A percentile compares a stretch with the other conserved stretches of the same genome.
phyloP scores from a whole-genome alignment of 2,797 vertebrate genomes.

The Semaprochilodus insignis region DNA sequence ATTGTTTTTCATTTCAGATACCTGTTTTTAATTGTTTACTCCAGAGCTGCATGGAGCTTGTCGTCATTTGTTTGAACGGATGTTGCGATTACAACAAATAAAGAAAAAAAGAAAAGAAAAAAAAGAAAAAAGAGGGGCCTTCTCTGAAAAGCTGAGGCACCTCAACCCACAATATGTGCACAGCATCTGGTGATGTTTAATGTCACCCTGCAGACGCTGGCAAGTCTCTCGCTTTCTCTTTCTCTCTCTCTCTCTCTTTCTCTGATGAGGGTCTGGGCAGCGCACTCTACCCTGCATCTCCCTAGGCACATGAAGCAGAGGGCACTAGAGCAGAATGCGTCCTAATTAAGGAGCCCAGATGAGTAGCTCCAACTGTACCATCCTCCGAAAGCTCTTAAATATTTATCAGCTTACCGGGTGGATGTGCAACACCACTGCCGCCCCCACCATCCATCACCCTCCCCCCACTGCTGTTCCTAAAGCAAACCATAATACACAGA shows the following conservation, averaged over 20 bases:
- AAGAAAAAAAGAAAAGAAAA: not conserved
- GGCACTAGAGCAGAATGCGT: constrained; percentile 64
- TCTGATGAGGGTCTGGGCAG: constrained; percentile 50
- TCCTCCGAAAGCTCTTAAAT: constrained; percentile 59
- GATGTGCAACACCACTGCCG: constrained; percentile 50
- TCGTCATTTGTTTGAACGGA: constrained; percentile 67
- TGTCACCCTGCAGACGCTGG: constrained; percentile 68
- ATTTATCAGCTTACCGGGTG: constrained; percentile 66
- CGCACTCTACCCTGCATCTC: constrained; percentile 45
- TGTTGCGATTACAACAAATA: constrained; percentile 65
- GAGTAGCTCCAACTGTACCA: constrained; percentile 55
- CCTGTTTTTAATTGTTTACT: constrained; percentile 64
- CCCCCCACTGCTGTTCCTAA: constrained; percentile 26
- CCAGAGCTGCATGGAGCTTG: constrained; percentile 40
- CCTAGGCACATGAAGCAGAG: constrained; percentile 54
- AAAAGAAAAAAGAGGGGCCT: constrained; percentile 53
- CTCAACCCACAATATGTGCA: constrained; percentile 64
- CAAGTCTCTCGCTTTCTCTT: constrained; percentile 41
- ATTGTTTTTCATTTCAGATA: constrained; percentile 50
- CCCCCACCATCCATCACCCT: constrained; percentile 14
- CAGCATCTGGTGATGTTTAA: constrained; percentile 70
- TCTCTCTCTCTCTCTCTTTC: constrained; percentile 38
- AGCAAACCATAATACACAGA: constrained; percentile 40
- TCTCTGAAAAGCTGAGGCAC: constrained; percentile 62
- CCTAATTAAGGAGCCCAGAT: constrained; percentile 65